These are phyloP conservation scores for Mya arenaria DNA, from an alignment of 1,140 invertebrate genomes.

Conservation along the genomic window DNA sequence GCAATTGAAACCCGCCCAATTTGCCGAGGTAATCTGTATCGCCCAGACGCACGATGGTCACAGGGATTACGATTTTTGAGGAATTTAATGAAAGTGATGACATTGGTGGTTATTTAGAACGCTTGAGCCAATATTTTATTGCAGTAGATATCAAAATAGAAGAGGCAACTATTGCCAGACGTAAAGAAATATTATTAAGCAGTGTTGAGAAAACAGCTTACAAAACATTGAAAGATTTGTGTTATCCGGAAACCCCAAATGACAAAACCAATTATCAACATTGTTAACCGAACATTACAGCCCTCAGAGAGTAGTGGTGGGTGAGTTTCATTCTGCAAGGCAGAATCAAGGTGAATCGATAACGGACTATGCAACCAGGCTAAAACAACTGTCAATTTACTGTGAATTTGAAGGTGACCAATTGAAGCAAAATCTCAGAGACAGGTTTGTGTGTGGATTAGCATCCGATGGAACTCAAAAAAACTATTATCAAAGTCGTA, in stretches of 20 bases:
- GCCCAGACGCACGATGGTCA: no score
- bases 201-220: no score
- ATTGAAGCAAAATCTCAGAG: constrained; percentile 1
- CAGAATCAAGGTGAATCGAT: not conserved
- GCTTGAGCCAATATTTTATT: no score
- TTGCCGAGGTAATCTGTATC: no score
- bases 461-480: not conserved
- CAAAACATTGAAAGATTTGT: not conserved
- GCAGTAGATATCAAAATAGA: no score
- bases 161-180: no score
- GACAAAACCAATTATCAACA: not conserved
- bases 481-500: not conserved
- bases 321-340: not conserved
- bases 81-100: no score
- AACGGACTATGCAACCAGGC: not conserved
- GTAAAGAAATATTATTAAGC: no score
- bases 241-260: not conserved
- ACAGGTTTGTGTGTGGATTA: constrained; percentile 22
- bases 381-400: not conserved
- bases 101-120: no score
- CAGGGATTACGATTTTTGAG: no score
- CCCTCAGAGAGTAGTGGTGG: not conserved
- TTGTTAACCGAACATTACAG: not conserved
- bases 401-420: constrained; percentile 13
- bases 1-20: no score